Base-by-base conservation (phyloP, 2,888 invertebrate species). In the Malthinus seriepunctatus region DNA sequence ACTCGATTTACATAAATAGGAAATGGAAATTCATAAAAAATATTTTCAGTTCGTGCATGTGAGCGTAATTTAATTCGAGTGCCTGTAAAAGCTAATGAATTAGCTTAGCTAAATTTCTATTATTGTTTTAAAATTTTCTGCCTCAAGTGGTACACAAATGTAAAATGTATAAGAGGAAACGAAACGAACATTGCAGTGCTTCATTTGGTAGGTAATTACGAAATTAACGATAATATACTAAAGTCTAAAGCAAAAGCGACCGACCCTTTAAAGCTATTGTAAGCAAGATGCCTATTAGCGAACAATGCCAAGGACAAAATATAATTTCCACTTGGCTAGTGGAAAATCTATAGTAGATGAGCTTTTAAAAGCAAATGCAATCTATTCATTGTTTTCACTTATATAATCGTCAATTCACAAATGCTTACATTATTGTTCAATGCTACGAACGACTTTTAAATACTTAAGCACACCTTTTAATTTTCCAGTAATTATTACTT, bases 181-280 rank as follows among this genome's bases (percentile, higher is more conserved):
- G 23, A 23, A 23, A 23, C 51, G 57, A 52, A 32, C 35, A 51
- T 42, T n/a, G 34, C 48, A 42, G 52, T 49, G 55, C 45, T 53
- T 60, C 56, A 60, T 60, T 63, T 55, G 47, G 60, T 53, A 50
- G 45, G 52, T 60, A 60, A 60, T 63, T 63, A 63, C 49, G 58
- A 57, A 60, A 63, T 63, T 63, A 63, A 63, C 60, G 63, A 63
- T 60, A 60, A 63, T 63, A 58, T 58, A 63, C 49, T 56, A 45
- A 49, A 54, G 62, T 56, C 49, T 45, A 51, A 60, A 50, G 56
- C 54, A 56, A 60, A 56, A 60, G 60, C 52, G 42, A 48, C 50
- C 51, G 45, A 56, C 56, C 60, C 55, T 55, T 53, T 51, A 48
- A 55, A 55, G 55, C 55, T 33, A 60, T 56, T 56, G 56, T 56